A percentile compares a stretch with the other conserved stretches of the same genome.
phyloP scores from a whole-genome alignment of 2,113 vertebrate species.

The Rhizomys pruinosus region DNA sequence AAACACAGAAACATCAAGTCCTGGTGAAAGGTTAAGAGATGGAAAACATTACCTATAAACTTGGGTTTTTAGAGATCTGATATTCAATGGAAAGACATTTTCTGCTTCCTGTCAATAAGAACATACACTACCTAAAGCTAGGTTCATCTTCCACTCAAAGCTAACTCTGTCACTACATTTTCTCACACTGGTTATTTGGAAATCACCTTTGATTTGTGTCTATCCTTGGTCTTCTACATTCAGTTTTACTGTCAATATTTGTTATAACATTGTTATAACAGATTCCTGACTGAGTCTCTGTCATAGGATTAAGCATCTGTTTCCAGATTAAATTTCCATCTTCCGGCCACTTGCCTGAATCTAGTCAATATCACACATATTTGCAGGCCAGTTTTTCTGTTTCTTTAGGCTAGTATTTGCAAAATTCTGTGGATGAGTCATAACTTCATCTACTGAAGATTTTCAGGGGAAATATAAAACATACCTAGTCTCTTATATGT shows the following conservation, averaged over 20 bases:
- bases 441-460: not conserved
- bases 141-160: not conserved
- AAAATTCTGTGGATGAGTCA: not conserved
- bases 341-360: not conserved
- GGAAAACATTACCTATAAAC: not conserved
- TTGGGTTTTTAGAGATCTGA: slow-evolving; percentile 8
- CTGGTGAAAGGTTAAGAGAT: not conserved
- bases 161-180: not conserved
- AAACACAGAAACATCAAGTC: not conserved
- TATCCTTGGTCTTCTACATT: not conserved
- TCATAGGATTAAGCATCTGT: not conserved
- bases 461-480: not conserved
- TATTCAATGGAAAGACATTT: not conserved
- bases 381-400: not conserved
- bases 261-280: not conserved
- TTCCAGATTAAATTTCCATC: not conserved
- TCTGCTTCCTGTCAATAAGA: not conserved
- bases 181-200: not conserved
- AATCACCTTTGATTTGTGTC: not conserved
- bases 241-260: not conserved
- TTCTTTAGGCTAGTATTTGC: not conserved
- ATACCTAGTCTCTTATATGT: not conserved
- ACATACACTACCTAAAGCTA: not conserved
- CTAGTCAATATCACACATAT: not conserved
- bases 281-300: not conserved